These are phyloP conservation scores for Anableps anableps DNA, from an alignment of 2,797 vertebrate species.

Conservation along the genomic window DNA sequence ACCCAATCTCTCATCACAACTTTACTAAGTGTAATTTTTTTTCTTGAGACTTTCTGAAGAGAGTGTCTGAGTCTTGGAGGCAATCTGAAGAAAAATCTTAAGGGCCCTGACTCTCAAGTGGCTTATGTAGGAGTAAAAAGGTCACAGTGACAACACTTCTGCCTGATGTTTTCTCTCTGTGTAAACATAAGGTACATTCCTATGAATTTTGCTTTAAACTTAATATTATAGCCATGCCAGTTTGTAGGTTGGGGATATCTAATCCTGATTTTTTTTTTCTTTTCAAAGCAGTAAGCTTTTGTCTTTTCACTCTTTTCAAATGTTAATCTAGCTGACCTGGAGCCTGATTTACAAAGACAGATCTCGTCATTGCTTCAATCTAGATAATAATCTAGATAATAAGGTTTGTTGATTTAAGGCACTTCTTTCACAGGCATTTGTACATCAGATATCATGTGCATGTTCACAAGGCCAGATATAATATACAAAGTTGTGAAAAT, in stretches of 20 bases:
- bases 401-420: background rate
- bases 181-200: slow-evolving; percentile 23
- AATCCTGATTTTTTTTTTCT: background rate
- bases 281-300: slow-evolving; percentile 8
- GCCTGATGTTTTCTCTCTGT: slow-evolving; percentile 30
- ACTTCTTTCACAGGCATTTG: background rate
- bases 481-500: background rate
- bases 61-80: slow-evolving; percentile 57
- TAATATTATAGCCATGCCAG: background rate
- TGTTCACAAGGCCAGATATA: background rate
- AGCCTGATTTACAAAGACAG: slow-evolving; percentile 5
- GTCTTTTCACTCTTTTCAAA: background rate
- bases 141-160: slow-evolving; percentile 42
- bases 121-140: slow-evolving; percentile 37
- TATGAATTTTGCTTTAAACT: slow-evolving; percentile 5
- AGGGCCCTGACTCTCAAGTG: slow-evolving; percentile 24
- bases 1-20: slow-evolving; percentile 43
- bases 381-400: background rate
- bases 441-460: background rate
- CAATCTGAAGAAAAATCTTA: slow-evolving; percentile 40
- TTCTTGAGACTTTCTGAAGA: slow-evolving; percentile 45
- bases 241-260: background rate
- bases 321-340: slow-evolving; percentile 4
- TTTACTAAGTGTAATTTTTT: slow-evolving; percentile 45
- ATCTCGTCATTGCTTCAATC: background rate